A percentile compares a stretch with the other conserved stretches of the same genome.
These are phyloP conservation scores for Chesias legatella DNA, from an alignment of 2,888 invertebrate species.

Conservation along the genomic window DNA sequence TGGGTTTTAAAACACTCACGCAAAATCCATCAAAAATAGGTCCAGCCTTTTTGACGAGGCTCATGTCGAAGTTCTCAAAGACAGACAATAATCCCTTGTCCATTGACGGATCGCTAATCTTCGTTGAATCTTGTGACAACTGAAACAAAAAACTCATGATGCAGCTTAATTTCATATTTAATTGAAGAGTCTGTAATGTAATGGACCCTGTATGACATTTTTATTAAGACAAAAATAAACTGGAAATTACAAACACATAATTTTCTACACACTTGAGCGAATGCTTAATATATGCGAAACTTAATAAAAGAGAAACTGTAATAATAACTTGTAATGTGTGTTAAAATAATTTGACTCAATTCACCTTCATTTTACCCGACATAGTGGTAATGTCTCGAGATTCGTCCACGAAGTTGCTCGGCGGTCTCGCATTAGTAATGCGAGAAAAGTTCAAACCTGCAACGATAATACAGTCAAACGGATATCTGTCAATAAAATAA, in stretches of 20 bases:
- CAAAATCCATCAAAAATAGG: constrained; percentile 94
- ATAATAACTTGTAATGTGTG: too few species aligned
- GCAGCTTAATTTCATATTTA: background rate
- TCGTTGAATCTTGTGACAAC: constrained; percentile 57
- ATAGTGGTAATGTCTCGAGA: constrained; percentile 54
- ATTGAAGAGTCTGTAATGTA: too few species aligned
- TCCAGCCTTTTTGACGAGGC: constrained; percentile 85
- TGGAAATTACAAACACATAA: too few species aligned
- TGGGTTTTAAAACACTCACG: constrained; percentile 67
- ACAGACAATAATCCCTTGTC: constrained; percentile 55
- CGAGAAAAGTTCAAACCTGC: constrained; percentile 72
- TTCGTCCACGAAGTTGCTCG: constrained; percentile 66
- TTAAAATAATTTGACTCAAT: background rate
- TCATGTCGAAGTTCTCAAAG: constrained; percentile 79
- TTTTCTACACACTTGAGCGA: too few species aligned
- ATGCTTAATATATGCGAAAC: too few species aligned
- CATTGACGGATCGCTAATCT: constrained; percentile 42
- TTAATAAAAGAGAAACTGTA: too few species aligned
- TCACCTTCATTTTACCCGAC: constrained; percentile 59
- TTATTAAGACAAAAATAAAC: too few species aligned
- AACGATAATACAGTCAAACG: too few species aligned
- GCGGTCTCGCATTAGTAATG: constrained; percentile 59
- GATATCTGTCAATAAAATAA: too few species aligned
- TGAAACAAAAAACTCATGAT: constrained; percentile 32
- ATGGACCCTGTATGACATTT: too few species aligned